phyloP scores from a whole-genome alignment of 1,140 invertebrate species.

The Achroia grisella region DNA sequence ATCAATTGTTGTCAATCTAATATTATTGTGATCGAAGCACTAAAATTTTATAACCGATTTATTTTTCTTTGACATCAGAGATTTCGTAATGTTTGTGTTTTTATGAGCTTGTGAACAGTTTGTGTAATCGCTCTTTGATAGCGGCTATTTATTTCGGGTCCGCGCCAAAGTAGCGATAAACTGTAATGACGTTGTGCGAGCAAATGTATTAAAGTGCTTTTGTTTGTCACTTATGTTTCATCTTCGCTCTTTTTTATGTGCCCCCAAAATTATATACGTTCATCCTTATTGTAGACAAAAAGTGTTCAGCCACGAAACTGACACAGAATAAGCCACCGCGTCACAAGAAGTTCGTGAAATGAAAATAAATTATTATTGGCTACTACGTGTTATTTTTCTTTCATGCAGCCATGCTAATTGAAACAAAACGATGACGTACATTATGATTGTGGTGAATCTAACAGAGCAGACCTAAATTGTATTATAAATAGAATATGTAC shows the following conservation, averaged over 20 bases:
- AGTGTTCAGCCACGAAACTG: background rate
- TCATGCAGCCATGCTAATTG: slow-evolving; percentile 9
- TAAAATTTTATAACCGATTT: slow-evolving; percentile 41
- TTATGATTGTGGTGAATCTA: too few relatives aligned
- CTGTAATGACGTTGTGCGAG: slow-evolving; percentile 24
- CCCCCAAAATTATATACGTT: background rate
- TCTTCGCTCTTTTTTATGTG: slow-evolving; percentile 1
- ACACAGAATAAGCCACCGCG: background rate
- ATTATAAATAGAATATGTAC: too few relatives aligned
- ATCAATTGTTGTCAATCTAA: slow-evolving; percentile 8
- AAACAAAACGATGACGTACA: slow-evolving; percentile 13
- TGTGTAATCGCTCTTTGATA: slow-evolving; percentile 49
- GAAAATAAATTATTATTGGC: slow-evolving; percentile 17
- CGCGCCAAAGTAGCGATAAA: slow-evolving; percentile 35
- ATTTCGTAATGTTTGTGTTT: slow-evolving; percentile 40
- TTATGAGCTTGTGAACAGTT: slow-evolving; percentile 50
- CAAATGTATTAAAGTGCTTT: slow-evolving; percentile 27
- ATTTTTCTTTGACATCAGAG: slow-evolving; percentile 43
- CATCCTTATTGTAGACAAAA: background rate
- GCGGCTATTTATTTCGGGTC: slow-evolving; percentile 38
- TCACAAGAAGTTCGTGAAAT: slow-evolving; percentile 7
- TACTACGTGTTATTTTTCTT: slow-evolving; percentile 3
- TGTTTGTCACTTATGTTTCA: slow-evolving; percentile 12
- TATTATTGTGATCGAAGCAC: slow-evolving; percentile 19
- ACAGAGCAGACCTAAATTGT: too few relatives aligned